phyloP scores from a whole-genome alignment of 2,797 vertebrate genomes.

The Peromyscus attwateri region DNA sequence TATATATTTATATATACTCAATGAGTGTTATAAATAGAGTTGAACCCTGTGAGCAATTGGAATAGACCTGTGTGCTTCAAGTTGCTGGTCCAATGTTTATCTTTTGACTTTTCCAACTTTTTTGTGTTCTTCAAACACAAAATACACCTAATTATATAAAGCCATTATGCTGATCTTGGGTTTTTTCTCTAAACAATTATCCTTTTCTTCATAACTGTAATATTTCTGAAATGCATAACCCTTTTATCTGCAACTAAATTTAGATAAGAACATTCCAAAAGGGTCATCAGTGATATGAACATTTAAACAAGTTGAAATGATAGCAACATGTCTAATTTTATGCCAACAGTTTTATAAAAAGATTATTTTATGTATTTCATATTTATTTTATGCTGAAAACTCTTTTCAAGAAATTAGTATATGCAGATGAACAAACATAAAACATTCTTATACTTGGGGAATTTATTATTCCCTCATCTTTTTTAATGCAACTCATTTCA shows the following conservation, averaged over 20 bases:
- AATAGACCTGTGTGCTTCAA: neutral
- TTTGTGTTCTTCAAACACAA: neutral
- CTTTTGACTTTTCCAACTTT: neutral
- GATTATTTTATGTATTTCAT: neutral
- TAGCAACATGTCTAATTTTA: constrained; percentile 42
- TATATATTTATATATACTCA: neutral
- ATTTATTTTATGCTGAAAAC: constrained; percentile 27
- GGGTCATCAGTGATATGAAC: constrained; percentile 10
- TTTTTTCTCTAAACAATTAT: constrained; percentile 53
- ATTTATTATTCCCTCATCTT: neutral
- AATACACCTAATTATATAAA: constrained; percentile 7
- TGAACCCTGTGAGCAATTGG: neutral
- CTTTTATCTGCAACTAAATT: constrained; percentile 23
- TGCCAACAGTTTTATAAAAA: neutral
- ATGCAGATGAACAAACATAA: neutral
- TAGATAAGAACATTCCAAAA: constrained; percentile 13
- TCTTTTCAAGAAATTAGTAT: neutral
- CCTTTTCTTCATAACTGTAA: constrained; percentile 53
- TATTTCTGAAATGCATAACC: constrained; percentile 52
- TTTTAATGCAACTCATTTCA: neutral
- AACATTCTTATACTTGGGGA: neutral
- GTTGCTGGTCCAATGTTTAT: neutral
- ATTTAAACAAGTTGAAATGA: constrained; percentile 55
- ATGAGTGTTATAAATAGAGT: neutral
- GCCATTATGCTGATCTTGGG: neutral